These are phyloP conservation scores for Leptinotarsa rubiginosa DNA, from an alignment of 2,888 invertebrate genomes.

Conservation along the genomic window DNA sequence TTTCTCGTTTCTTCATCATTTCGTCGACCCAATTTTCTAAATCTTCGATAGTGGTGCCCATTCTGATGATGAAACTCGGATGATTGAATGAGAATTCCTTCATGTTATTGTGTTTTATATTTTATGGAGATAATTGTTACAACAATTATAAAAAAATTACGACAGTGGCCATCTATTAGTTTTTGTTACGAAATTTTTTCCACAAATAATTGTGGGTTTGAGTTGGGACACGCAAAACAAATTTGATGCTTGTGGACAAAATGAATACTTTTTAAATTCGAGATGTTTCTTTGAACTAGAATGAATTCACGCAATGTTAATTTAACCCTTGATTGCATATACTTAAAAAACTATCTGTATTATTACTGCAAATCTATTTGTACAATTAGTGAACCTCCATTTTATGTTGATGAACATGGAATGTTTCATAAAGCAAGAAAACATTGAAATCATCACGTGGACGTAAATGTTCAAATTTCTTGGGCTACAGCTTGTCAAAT, in stretches of 20 bases:
- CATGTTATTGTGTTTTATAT: neutral
- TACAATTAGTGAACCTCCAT: neutral
- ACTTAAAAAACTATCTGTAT: neutral
- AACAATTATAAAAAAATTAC: neutral
- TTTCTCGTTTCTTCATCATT: conserved; percentile 45
- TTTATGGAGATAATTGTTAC: neutral
- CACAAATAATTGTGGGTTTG: neutral
- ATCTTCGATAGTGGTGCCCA: conserved; percentile 39
- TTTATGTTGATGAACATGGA: neutral
- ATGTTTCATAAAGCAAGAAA: too few species aligned
- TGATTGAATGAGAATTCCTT: neutral
- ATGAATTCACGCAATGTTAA: neutral
- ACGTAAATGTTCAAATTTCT: too few species aligned
- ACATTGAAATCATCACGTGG: too few species aligned
- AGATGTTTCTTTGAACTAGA: neutral
- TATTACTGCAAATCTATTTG: neutral
- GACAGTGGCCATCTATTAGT: neutral
- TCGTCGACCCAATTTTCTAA: conserved; percentile 44
- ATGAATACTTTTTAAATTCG: neutral
- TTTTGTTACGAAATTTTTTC: neutral
- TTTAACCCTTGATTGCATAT: neutral
- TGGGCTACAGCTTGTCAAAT: too few species aligned
- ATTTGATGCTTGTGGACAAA: neutral
- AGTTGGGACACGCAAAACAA: neutral
- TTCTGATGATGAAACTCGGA: neutral